Percentiles rank a stretch among this genome's conserved stretches.
Evolutionary conservation across 2,113 vertebrate species (phyloP).

Genomic region (Gymnocephalus cernua): DNA sequence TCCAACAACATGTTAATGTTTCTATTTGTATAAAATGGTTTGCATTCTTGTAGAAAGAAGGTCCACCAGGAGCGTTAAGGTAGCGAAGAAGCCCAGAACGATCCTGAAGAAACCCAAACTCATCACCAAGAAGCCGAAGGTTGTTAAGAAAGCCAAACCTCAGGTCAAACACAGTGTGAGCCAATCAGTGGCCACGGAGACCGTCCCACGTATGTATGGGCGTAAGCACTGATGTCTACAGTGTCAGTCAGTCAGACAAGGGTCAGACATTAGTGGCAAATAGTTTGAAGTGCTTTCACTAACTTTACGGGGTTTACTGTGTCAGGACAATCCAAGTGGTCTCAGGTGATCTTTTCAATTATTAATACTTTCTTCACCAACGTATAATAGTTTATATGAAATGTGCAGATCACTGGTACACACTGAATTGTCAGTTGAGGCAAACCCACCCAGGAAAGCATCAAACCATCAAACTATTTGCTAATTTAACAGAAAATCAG

Average conservation of each 20-base stretch:
- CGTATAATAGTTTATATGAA: neutral
- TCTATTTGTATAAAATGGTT: conserved; percentile 16
- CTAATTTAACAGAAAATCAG: neutral
- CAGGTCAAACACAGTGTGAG: conserved; percentile 32
- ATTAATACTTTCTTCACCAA: neutral
- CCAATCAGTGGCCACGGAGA: conserved; percentile 15
- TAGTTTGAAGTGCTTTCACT: conserved; percentile 17
- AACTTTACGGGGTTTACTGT: neutral
- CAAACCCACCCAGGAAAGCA: neutral
- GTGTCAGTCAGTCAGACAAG: conserved; percentile 48
- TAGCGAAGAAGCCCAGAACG: conserved; percentile 53
- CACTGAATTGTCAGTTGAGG: neutral
- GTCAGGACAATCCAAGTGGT: neutral
- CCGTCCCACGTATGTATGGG: conserved; percentile 68
- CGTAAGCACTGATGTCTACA: conserved; percentile 37
- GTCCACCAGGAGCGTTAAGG: conserved; percentile 53
- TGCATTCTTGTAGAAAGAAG: conserved; percentile 61
- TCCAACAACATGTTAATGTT: neutral
- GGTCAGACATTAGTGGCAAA: conserved; percentile 10
- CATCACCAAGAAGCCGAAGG: conserved; percentile 44
- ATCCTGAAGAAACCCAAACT: conserved; percentile 60
- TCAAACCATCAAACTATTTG: conserved; percentile 29
- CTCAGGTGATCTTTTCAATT: neutral
- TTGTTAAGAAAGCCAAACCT: conserved; percentile 45
- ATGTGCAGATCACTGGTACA: neutral